Percentiles rank a stretch among this genome's conserved stretches.
These are phyloP conservation scores for Sus scrofa DNA, from an alignment of 2,113 vertebrate species.

Conservation along the genomic window DNA sequence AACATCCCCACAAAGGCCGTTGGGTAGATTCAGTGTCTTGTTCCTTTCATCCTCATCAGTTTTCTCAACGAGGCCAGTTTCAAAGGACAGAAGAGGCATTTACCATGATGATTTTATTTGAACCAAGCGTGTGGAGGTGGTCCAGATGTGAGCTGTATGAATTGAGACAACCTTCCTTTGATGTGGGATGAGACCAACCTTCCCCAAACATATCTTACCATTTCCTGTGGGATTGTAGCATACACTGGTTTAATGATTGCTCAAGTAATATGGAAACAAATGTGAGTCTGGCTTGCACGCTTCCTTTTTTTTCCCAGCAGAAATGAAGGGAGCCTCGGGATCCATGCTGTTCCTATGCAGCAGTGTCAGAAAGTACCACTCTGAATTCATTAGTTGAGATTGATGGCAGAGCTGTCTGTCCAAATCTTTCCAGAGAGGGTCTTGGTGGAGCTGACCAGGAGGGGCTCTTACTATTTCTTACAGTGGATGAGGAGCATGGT, in stretches of 20 bases:
- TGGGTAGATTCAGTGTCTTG: not conserved
- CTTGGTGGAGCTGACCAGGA: not conserved
- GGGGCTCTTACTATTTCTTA: not conserved
- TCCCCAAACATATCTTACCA: not conserved
- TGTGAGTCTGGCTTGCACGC: conserved; percentile 12
- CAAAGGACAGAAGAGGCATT: not conserved
- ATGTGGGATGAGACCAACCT: not conserved
- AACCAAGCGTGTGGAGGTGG: conserved; percentile 59
- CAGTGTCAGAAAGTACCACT: not conserved
- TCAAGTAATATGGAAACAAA: not conserved
- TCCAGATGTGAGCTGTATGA: conserved; percentile 33
- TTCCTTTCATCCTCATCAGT: not conserved
- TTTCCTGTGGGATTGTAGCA: conserved; percentile 3
- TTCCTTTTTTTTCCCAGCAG: not conserved
- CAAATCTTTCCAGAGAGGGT: not conserved
- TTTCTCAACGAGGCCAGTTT: not conserved
- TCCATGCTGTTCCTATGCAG: conserved; percentile 47
- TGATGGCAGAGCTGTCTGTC: not conserved
- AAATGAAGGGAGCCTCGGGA: conserved; percentile 16
- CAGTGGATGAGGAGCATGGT: not conserved
- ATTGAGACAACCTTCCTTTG: conserved; percentile 1
- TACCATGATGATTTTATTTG: fast-evolving
- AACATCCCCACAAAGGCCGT: not conserved
- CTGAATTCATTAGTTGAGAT: not conserved
- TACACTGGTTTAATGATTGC: conserved; percentile 31